phyloP scores from a whole-genome alignment of 2,113 vertebrate genomes.

The Echinops telfairi region DNA sequence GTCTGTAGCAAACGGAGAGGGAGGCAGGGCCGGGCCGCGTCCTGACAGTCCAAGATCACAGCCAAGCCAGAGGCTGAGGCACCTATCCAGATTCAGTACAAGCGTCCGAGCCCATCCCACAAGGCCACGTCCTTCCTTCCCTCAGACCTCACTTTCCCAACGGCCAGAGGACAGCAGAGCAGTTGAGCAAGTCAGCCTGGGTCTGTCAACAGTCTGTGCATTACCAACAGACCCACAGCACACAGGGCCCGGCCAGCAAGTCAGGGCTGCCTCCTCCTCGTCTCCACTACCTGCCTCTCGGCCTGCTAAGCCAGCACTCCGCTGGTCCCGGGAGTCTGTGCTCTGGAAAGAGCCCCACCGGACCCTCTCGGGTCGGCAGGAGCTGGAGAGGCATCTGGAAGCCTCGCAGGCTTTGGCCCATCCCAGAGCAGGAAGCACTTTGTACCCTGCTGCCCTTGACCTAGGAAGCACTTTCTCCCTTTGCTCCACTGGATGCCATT shows the following conservation, averaged over 20 bases:
- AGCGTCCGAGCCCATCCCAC: too few species aligned
- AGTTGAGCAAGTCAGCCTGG: not conserved
- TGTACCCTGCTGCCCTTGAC: not conserved
- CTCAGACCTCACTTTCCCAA: not conserved
- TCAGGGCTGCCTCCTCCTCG: not conserved
- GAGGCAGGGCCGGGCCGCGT: rapidly evolving
- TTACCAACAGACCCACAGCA: not conserved
- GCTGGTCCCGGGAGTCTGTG: too few species aligned
- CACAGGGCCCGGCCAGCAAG: not conserved
- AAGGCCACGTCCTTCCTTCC: too few species aligned
- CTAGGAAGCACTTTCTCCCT: not conserved
- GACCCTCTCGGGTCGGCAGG: not conserved
- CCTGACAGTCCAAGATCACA: not conserved
- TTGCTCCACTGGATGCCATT: too few species aligned
- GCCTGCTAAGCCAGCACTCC: not conserved
- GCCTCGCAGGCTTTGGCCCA: not conserved
- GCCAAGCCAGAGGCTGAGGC: not conserved
- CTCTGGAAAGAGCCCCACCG: not conserved
- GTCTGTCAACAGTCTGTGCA: not conserved
- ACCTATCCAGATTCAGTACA: not conserved
- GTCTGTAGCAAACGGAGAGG: not conserved
- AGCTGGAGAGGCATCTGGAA: not conserved
- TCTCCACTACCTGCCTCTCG: not conserved
- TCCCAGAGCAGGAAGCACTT: not conserved
- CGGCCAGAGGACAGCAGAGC: not conserved